phyloP scores from a whole-genome alignment of 1,140 invertebrate genomes.

The Maconellicoccus hirsutus region DNA sequence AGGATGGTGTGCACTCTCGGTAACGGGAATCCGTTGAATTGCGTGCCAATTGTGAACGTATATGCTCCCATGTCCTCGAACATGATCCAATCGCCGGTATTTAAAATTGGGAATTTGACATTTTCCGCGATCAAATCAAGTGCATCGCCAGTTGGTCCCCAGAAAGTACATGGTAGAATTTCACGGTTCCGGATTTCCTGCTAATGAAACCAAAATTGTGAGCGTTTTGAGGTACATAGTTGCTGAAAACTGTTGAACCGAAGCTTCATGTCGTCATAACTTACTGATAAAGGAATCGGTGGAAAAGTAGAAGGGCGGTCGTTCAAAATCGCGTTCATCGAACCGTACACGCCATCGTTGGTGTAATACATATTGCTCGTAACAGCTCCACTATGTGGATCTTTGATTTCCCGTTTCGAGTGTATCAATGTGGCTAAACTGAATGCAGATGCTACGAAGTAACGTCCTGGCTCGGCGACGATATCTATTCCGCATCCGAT shows the following conservation, averaged over 20 bases:
- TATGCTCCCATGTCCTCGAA: constrained; percentile 93
- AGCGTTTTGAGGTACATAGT: too few relatives aligned
- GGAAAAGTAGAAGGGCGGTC: constrained; percentile 76
- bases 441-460: constrained; percentile 86
- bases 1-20: constrained; percentile 42
- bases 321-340: constrained; percentile 93
- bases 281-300: constrained; percentile 53
- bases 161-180: constrained; percentile 52
- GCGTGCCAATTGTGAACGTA: constrained; percentile 73
- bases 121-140: constrained; percentile 72
- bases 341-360: constrained; percentile 97
- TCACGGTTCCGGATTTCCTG: constrained; percentile 33
- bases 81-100: constrained; percentile 70
- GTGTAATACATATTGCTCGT: constrained; percentile 83
- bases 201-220: not conserved
- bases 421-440: constrained; percentile 80
- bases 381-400: constrained; percentile 34
- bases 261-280: constrained; percentile 8
- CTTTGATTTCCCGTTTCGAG: constrained; percentile 56
- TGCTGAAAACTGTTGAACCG: too few relatives aligned
- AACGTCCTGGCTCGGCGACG: constrained; percentile 94
- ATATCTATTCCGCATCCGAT: constrained; percentile 57
- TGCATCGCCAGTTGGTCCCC: constrained; percentile 92
- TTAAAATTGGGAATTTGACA: constrained; percentile 56
- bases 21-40: constrained; percentile 81